Conservation (phyloP, 2,797 vertebrate genomes). For the Clarias fuscus region DNA sequence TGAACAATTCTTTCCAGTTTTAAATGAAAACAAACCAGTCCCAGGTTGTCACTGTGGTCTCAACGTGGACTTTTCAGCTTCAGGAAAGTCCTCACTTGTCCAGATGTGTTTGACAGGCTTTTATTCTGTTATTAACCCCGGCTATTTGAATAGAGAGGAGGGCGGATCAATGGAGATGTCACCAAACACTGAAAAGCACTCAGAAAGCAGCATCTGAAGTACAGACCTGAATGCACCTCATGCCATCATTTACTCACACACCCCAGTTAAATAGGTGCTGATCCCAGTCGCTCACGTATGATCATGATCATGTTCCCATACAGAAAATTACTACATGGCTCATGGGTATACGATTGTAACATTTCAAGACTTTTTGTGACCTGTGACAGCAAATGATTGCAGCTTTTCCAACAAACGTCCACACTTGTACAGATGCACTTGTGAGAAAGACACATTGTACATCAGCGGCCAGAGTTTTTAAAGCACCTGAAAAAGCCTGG, state of each 20-base stretch:
- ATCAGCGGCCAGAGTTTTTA: background rate
- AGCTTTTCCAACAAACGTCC: background rate
- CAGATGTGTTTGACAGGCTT: conserved; percentile 65
- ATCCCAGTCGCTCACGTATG: background rate
- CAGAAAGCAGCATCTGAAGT: conserved; percentile 62
- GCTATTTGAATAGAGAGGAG: conserved; percentile 61
- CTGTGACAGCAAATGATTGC: background rate
- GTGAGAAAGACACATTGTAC: too few relatives aligned
- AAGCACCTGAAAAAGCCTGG: background rate
- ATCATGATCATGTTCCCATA: background rate
- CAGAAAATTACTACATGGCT: background rate
- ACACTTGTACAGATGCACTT: background rate
- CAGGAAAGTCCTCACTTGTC: conserved; percentile 59
- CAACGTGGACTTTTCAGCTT: background rate
- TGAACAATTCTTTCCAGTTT: background rate
- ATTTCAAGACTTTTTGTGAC: background rate
- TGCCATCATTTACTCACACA: conserved; percentile 37
- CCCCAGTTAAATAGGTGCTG: background rate
- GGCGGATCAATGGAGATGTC: conserved; percentile 67
- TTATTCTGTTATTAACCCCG: conserved; percentile 60
- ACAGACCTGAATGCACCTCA: conserved; percentile 41
- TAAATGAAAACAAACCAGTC: conserved; percentile 41
- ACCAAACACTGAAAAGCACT: conserved; percentile 68
- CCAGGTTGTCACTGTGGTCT: background rate
- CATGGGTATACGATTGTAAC: background rate